phyloP scores from a whole-genome alignment of 2,888 invertebrate genomes.

The Athripsodes cinereus region DNA sequence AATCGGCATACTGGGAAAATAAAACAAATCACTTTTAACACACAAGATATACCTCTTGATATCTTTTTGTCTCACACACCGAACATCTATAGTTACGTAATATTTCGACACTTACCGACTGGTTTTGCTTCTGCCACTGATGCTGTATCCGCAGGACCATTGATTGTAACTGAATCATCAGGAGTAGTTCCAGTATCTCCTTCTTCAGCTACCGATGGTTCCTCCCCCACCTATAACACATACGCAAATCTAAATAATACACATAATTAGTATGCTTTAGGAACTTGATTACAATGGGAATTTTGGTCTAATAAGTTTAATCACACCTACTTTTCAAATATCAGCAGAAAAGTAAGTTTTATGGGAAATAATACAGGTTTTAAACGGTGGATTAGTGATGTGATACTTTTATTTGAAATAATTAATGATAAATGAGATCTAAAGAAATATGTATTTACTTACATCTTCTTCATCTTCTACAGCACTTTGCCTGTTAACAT shows the following conservation, averaged over 20 bases:
- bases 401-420: too few relatives aligned
- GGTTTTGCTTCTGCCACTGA: conserved; percentile 73
- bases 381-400: too few relatives aligned
- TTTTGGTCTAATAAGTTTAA: too few relatives aligned
- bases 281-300: too few relatives aligned
- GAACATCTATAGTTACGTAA: too few relatives aligned
- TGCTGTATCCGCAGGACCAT: conserved; percentile 52
- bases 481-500: conserved; percentile 21
- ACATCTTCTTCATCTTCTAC: conserved; percentile 30
- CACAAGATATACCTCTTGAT: too few relatives aligned
- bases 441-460: conserved; percentile 32
- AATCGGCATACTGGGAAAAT: too few relatives aligned
- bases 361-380: not conserved
- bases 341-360: not conserved
- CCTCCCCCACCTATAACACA: conserved; percentile 40
- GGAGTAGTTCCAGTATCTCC: conserved; percentile 16
- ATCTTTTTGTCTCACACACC: too few relatives aligned
- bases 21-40: too few relatives aligned
- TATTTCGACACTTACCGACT: conserved; percentile 54
- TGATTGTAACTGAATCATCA: conserved; percentile 41
- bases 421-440: not conserved
- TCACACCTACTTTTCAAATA: too few relatives aligned
- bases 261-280: too few relatives aligned
- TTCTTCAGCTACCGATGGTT: conserved; percentile 39
- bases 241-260: not conserved